Percentiles rank a stretch among this genome's conserved stretches.
phyloP scores from a whole-genome alignment of 2,888 invertebrate genomes.

The Agrotis exclamationis region DNA sequence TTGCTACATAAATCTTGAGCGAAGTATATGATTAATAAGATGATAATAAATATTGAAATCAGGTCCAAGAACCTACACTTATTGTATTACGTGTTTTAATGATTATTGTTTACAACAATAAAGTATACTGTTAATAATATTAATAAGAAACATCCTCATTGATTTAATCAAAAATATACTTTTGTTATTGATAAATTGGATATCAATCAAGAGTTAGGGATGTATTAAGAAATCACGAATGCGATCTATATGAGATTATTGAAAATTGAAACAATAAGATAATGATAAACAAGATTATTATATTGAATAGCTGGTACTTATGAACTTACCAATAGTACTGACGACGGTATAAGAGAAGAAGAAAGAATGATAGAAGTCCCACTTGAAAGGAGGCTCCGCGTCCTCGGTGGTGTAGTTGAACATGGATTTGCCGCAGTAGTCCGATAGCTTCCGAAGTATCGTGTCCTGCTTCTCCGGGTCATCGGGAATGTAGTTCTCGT shows the following conservation, averaged over 20 bases:
- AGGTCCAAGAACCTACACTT: constrained; percentile 11
- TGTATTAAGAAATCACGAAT: not conserved
- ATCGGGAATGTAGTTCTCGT: constrained; percentile 90
- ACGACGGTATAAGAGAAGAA: constrained; percentile 98
- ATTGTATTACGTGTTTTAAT: constrained; percentile 21
- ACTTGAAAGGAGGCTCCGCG: constrained; percentile 92
- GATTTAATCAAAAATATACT: not conserved
- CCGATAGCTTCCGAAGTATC: constrained; percentile 92
- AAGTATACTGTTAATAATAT: not conserved
- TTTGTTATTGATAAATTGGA: not conserved
- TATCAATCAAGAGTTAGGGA: not conserved
- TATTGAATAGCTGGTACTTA: not conserved
- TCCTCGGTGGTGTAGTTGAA: constrained; percentile 92
- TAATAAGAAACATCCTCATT: not conserved
- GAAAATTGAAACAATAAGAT: not conserved
- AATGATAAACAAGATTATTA: not conserved
- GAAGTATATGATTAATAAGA: constrained; percentile 1
- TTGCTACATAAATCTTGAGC: constrained; percentile 30
- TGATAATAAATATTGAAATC: constrained; percentile 42
- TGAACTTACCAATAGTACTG: constrained; percentile 95
- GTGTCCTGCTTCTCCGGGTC: constrained; percentile 90
- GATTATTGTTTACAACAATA: not conserved
- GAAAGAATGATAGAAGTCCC: constrained; percentile 98
- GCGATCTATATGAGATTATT: not conserved
- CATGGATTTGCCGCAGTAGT: constrained; percentile 95